Percentiles rank a stretch among this genome's conserved stretches.
These are phyloP conservation scores for Magallana ariakensis DNA, from an alignment of 1,140 invertebrate genomes.

Conservation along the genomic window DNA sequence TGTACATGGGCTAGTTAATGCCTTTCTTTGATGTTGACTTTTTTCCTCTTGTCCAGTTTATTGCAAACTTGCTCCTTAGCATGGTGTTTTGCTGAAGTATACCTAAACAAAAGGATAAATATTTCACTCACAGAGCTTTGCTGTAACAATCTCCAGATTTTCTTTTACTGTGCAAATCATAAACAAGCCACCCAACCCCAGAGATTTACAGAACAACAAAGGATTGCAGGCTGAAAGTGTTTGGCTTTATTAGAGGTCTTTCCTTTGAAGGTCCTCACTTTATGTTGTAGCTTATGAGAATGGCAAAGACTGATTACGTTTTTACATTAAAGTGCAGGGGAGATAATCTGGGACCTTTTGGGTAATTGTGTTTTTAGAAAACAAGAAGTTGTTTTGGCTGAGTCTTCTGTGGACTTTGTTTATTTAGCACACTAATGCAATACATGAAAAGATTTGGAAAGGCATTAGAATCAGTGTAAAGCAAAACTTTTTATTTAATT, in stretches of 20 bases:
- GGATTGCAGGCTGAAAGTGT: slow-evolving; percentile 14
- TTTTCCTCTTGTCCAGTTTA: neutral
- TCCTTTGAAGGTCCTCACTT: neutral
- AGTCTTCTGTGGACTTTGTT: neutral
- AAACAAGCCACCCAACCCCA: slow-evolving; percentile 23
- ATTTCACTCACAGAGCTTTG: neutral
- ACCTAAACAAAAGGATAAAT: slow-evolving; percentile 17
- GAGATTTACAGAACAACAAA: slow-evolving; percentile 21
- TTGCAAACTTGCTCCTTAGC: slow-evolving; percentile 24
- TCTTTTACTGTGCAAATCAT: slow-evolving; percentile 1
- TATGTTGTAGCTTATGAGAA: neutral
- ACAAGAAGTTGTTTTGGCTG: neutral
- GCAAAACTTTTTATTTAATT: neutral
- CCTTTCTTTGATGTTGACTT: slow-evolving; percentile 30
- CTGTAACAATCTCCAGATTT: slow-evolving; percentile 22
- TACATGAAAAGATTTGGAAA: neutral
- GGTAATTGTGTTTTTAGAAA: slow-evolving; percentile 16
- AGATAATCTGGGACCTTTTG: neutral
- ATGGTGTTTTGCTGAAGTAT: neutral
- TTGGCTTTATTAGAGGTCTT: slow-evolving; percentile 4
- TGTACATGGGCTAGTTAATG: too few species aligned
- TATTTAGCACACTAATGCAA: neutral
- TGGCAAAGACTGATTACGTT: neutral
- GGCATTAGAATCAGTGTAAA: neutral
- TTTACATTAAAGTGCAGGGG: slow-evolving; percentile 11